Percentiles rank a stretch among this genome's conserved stretches.
These are phyloP conservation scores for Anolis carolinensis DNA, from an alignment of 2,113 vertebrate species.

Conservation along the genomic window DNA sequence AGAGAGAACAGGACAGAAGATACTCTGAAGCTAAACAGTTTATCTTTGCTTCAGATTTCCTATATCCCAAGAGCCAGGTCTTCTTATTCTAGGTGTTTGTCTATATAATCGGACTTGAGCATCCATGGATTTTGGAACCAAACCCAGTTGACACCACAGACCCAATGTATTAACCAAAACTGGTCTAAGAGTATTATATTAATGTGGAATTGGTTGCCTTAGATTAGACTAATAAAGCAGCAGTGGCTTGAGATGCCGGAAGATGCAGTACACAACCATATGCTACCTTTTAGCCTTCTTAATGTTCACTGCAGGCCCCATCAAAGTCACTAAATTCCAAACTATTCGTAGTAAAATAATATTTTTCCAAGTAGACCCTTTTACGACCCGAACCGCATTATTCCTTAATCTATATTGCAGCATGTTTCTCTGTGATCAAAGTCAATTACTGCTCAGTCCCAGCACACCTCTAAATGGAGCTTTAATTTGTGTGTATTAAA, in stretches of 20 bases:
- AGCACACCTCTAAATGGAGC: conserved; percentile 66
- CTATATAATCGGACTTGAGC: conserved; percentile 24
- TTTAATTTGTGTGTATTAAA: conserved; percentile 76
- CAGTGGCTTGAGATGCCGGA: background rate
- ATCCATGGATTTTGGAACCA: no score
- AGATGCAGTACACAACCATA: background rate
- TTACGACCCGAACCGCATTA: conserved; percentile 27
- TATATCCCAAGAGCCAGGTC: conserved; percentile 44
- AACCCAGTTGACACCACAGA: no score
- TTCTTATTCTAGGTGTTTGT: conserved; percentile 54
- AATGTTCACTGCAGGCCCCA: background rate
- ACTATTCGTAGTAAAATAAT: conserved; percentile 44
- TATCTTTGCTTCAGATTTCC: conserved; percentile 44
- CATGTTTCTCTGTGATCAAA: conserved; percentile 63
- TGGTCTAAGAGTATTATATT: background rate
- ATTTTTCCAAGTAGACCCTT: conserved; percentile 54
- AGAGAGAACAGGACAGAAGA: conserved; percentile 47
- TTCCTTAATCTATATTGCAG: conserved; percentile 61
- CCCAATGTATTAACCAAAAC: no score
- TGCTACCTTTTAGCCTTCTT: conserved; percentile 15
- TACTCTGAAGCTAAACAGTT: conserved; percentile 52
- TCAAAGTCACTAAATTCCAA: conserved; percentile 3
- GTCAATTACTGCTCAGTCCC: conserved; percentile 70
- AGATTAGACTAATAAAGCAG: background rate
- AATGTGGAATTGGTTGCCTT: background rate